Evolutionary conservation across 1,140 invertebrate species (phyloP).

Genomic region (Neoseiulus cucumeris): DNA sequence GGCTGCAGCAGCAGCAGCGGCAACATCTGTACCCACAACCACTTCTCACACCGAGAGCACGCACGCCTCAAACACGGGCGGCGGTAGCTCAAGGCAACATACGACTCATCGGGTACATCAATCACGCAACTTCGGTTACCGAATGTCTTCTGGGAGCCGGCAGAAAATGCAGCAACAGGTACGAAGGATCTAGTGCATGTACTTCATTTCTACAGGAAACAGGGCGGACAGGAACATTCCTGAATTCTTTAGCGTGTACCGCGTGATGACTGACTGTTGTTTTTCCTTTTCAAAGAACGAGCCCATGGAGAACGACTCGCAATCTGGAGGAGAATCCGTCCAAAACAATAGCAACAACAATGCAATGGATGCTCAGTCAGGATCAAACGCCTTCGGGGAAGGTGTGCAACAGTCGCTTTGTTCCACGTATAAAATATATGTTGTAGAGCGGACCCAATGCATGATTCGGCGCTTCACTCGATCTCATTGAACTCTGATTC

Average conservation of each 20-base stretch:
- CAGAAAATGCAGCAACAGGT: too few species aligned
- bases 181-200: too few species aligned
- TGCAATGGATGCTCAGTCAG: slow-evolving; percentile 8
- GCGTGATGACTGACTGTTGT: too few species aligned
- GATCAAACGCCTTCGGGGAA: slow-evolving; percentile 16
- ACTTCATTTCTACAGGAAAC: too few species aligned
- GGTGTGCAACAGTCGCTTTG: neutral
- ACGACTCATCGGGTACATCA: too few species aligned
- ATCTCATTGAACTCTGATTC: slow-evolving; percentile 25
- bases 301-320: neutral
- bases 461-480: too few species aligned
- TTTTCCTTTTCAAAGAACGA: neutral
- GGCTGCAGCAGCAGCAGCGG: neutral
- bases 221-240: too few species aligned
- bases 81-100: neutral
- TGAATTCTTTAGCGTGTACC: too few species aligned
- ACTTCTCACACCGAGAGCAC: neutral
- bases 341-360: neutral
- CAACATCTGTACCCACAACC: neutral
- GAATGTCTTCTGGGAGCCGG: too few species aligned
- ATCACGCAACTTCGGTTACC: too few species aligned
- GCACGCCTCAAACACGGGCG: neutral
- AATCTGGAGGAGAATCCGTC: slow-evolving; percentile 5
- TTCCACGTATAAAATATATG: too few species aligned
- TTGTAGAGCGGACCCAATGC: too few species aligned